A percentile compares a stretch with the other conserved stretches of the same genome.
Conservation (phyloP, 2,888 invertebrate species). For the Nymphalis polychloros region DNA sequence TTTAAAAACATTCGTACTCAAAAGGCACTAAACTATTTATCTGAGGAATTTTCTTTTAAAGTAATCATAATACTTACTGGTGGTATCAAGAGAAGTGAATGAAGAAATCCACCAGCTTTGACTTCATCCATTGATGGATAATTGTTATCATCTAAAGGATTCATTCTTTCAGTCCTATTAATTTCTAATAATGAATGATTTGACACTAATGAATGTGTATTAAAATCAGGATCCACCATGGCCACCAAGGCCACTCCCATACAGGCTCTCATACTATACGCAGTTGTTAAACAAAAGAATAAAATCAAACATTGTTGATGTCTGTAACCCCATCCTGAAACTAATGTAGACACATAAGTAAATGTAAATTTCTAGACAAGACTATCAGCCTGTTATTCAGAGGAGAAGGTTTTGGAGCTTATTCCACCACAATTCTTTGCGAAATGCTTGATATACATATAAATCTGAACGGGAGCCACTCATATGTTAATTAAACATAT, state of each 20-base stretch:
- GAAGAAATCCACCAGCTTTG: constrained; percentile 45
- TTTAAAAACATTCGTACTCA: no score
- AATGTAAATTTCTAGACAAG: no score
- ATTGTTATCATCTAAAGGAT: constrained; percentile 10
- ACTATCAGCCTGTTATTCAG: not conserved
- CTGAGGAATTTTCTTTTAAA: no score
- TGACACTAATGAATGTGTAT: not conserved
- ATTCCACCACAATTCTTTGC: no score
- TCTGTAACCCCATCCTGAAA: constrained; percentile 67
- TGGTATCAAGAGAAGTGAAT: constrained; percentile 52
- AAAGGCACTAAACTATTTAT: no score
- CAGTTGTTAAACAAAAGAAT: constrained; percentile 80
- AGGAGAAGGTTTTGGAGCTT: no score
- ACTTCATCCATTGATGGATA: constrained; percentile 35
- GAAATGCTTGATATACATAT: no score
- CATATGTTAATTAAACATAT: no score
- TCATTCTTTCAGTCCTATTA: constrained; percentile 1
- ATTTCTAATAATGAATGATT: constrained; percentile 14
- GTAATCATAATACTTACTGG: constrained; percentile 51
- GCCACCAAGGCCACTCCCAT: constrained; percentile 85
- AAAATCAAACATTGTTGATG: constrained; percentile 83
- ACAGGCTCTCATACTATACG: constrained; percentile 84
- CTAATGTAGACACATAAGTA: constrained; percentile 29
- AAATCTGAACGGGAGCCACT: no score
- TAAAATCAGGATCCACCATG: constrained; percentile 66